Evolutionary conservation across 2,113 vertebrate genomes (phyloP), one percentile per base, ranked within the genome.

Genomic region (Eptesicus fuscus): DNA sequence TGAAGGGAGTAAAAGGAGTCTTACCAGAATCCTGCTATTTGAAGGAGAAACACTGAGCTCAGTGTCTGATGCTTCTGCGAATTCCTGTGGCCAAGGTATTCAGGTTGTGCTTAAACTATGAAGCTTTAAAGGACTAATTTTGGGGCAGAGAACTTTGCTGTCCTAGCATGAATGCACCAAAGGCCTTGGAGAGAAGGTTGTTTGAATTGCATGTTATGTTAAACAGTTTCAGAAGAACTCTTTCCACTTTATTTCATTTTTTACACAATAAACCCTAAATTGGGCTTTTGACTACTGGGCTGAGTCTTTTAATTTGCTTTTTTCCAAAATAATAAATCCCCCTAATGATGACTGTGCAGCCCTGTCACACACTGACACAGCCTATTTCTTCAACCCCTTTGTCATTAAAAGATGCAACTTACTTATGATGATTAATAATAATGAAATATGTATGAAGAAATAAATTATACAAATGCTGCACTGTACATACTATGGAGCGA

Each of bases 171-270:
- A 98, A 97, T 95, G 95, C 93, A 92, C 95, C 70, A 79, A 98
- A 97, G 97, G 96, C 94, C 97, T 96, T 96, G 88, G 98, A 94
- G 97, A 97, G 97, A 96, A 97, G 92, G 90, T 79, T 97, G 96
- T 97, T 98, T 98, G 97, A 98, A 97, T 98, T 95, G 95, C 96
- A 97, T 97, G 96, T 97, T 97, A 97, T 98, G 97, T 97, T 98
- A 98, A 98, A 97, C 92, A 97, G 94, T 88, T 96, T 96, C 96
- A 95, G 93, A 97, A 97, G 96, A 96, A 96, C 96, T 93, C 88
- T 96, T 96, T 51, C 91, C 35, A 88, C 97, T 95, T 93, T 90
- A 94, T 95, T 93, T 89, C 93, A 90, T 93, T 97, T 92, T 95
- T 79, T 97, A 96, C 95, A 94, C 65, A 96, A 91, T 95, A 97